Evolutionary conservation across 2,888 invertebrate species (phyloP).

Genomic region (Eumerus sabulonum): DNA sequence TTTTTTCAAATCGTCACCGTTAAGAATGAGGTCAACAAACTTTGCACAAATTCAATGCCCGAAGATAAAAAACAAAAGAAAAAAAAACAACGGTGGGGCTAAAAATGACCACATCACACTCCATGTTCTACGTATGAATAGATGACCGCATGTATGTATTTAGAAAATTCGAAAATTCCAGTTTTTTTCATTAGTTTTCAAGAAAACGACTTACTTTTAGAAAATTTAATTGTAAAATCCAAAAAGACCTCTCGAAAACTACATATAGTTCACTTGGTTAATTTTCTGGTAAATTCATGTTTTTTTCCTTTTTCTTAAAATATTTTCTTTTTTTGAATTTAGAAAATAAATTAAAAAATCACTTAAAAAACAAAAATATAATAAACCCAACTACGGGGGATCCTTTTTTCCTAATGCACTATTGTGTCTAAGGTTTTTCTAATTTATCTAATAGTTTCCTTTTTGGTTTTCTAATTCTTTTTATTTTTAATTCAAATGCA

Average conservation of each 20-base stretch:
- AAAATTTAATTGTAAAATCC: not conserved
- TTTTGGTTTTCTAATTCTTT: not conserved
- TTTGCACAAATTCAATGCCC: slow-evolving; percentile 50
- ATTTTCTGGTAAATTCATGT: slow-evolving; percentile 21
- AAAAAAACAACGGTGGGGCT: no score
- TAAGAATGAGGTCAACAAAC: slow-evolving; percentile 43
- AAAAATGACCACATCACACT: slow-evolving; percentile 20
- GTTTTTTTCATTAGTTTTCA: not conserved
- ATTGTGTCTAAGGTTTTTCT: not conserved
- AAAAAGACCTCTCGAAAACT: slow-evolving; percentile 1
- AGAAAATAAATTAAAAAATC: not conserved
- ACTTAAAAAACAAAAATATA: not conserved
- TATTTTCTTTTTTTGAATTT: slow-evolving; percentile 39
- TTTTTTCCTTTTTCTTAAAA: slow-evolving; percentile 21
- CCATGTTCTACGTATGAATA: not conserved
- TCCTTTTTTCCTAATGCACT: slow-evolving; percentile 24
- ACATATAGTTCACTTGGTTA: slow-evolving; percentile 12
- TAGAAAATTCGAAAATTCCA: slow-evolving; percentile 5
- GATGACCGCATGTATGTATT: no score
- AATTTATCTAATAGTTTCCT: no score
- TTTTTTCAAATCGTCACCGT: slow-evolving; percentile 21
- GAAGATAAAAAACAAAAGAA: slow-evolving; percentile 22
- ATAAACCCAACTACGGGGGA: no score
- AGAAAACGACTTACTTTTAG: slow-evolving; percentile 27
- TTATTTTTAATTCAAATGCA: not conserved